These are phyloP conservation scores for Crematogaster levior DNA, from an alignment of 2,888 invertebrate species.

Conservation along the genomic window DNA sequence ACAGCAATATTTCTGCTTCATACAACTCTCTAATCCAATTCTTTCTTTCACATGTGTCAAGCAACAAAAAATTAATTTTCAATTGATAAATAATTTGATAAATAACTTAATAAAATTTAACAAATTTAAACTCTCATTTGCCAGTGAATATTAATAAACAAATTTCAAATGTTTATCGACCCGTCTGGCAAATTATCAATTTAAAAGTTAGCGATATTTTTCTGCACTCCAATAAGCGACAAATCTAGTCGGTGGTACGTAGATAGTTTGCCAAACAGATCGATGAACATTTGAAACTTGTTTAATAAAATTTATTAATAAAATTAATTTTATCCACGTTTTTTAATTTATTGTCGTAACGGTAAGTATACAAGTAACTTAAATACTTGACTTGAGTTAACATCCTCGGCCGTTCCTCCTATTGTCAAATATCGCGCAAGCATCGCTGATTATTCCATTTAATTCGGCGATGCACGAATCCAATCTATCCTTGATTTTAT, in stretches of 20 bases:
- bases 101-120: no score
- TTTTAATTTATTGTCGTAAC: neutral
- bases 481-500: slow-evolving; percentile 55
- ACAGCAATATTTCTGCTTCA: neutral
- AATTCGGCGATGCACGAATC: slow-evolving; percentile 65
- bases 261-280: no score
- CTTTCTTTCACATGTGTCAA: neutral
- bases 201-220: no score
- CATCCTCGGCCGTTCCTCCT: neutral
- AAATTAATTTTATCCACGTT: neutral
- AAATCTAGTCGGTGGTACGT: no score
- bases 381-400: neutral
- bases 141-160: no score
- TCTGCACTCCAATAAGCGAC: no score
- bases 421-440: slow-evolving; percentile 56
- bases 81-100: no score
- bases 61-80: neutral
- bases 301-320: neutral
- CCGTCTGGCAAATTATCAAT: no score
- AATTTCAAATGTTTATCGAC: no score
- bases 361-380: neutral
- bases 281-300: no score
- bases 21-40: neutral
- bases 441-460: slow-evolving; percentile 71
- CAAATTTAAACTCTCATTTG: no score